Evolutionary conservation across 1,140 invertebrate genomes (phyloP), one percentile per base, ranked within the genome.

Genomic region (Acromyrmex heyeri): DNA sequence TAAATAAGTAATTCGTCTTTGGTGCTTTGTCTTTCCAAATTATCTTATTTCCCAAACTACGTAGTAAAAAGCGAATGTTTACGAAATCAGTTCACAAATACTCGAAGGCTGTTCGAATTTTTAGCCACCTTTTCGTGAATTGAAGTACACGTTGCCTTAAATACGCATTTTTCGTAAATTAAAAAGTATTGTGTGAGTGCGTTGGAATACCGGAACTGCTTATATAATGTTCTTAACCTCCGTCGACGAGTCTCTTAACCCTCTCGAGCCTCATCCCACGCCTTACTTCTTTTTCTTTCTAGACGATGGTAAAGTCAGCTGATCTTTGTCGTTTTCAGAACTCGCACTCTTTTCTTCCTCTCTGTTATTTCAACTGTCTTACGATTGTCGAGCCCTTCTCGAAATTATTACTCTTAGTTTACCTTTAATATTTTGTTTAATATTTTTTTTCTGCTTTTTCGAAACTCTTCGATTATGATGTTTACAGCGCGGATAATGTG

Each of bases 101-200:
- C 86, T 91, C 78, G 79, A 90, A 90, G 86, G 69, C 72, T 65
- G 64, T 83, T 44, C 18, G 27, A 59, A 77, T 85, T 90, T 86
- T 50, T 72, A 78, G 67, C 62, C 65, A 48, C 87, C 78, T 69
- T 87, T 91, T 85, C 57, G 61, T 8, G 53, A 85, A 44, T 76
- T 90, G 62, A 87, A 90, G 76, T 90, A 93, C 91, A 93, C 91
- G 90, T 93, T 90, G 90, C 88, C 87, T 93, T 93, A 94, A 95
- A 95, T 94, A 94, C 91, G 92, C 93, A 95, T 95, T 95, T 95
- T 95, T 94, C 94, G 92, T 94, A 95, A 95, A 95, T 95, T 95
- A 95, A 95, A 95, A 95, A 95, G 94, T 94, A 95, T 94, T 94
- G 93, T 93, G 93, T 93, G 93, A 95, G 93, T 94, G 93, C 87